Evolutionary conservation across 2,797 vertebrate species (phyloP).

Genomic region (Leptoclinus maculatus): DNA sequence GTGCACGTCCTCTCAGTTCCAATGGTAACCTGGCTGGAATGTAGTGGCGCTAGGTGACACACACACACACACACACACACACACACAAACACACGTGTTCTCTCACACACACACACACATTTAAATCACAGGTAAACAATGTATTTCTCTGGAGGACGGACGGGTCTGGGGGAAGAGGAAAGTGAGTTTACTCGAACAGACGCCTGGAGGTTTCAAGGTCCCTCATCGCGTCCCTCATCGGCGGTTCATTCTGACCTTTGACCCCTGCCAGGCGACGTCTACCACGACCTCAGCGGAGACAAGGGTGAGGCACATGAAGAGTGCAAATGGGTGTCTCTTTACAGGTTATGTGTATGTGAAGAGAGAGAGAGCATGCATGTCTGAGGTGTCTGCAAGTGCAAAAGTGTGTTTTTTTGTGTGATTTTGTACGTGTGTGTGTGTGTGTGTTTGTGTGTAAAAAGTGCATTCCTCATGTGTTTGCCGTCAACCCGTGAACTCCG

Average conservation of each 20-base stretch:
- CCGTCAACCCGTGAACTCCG: slow-evolving; percentile 36
- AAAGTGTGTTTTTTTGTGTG: slow-evolving; percentile 44
- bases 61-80: slow-evolving; percentile 6
- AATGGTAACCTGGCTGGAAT: slow-evolving; percentile 89
- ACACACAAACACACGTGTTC: neutral
- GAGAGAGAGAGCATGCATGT: slow-evolving; percentile 67
- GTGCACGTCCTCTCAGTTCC: slow-evolving; percentile 54
- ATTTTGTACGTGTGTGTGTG: slow-evolving; percentile 31
- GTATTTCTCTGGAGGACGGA: slow-evolving; percentile 53
- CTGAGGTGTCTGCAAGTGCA: slow-evolving; percentile 49
- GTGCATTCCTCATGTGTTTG: slow-evolving; percentile 61
- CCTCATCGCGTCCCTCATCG: slow-evolving; percentile 70
- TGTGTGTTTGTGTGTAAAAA: slow-evolving; percentile 58
- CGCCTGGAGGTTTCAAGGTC: slow-evolving; percentile 69
- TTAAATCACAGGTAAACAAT: slow-evolving; percentile 77
- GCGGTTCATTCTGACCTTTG: slow-evolving; percentile 84
- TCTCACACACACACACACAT: neutral
- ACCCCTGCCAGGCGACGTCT: slow-evolving; percentile 49
- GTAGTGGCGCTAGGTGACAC: slow-evolving; percentile 63
- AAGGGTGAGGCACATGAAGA: slow-evolving; percentile 58
- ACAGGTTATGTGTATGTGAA: slow-evolving; percentile 44
- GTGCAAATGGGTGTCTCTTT: slow-evolving; percentile 50
- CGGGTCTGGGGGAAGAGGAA: slow-evolving; percentile 23
- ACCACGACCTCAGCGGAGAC: slow-evolving; percentile 28
- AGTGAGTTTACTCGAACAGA: neutral